Percentiles rank a stretch among this genome's conserved stretches.
These are phyloP conservation scores for Rhinopomastus cyanomelas DNA, from an alignment of 2,113 vertebrate genomes.

Conservation along the genomic window DNA sequence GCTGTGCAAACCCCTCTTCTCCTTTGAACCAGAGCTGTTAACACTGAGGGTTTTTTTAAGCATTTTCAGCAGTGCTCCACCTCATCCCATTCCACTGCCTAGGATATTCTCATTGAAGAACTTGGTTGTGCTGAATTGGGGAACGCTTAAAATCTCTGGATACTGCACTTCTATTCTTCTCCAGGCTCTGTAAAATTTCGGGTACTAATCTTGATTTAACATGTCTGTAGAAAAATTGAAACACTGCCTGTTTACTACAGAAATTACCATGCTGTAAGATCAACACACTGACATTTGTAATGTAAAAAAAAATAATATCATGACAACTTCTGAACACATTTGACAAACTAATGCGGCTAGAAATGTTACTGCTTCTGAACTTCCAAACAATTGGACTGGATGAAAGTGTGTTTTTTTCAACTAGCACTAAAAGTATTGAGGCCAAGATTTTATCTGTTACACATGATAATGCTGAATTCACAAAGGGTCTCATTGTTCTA, in stretches of 20 bases:
- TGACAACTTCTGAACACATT: not conserved
- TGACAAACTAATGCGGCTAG: not conserved
- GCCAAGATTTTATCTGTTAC: not conserved
- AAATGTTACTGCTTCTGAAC: not conserved
- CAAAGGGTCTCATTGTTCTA: not conserved
- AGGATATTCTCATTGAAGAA: not conserved
- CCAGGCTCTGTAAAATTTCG: not conserved
- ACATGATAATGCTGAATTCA: slow-evolving; percentile 7
- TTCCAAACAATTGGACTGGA: not conserved
- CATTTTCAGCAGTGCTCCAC: not conserved
- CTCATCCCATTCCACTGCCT: not conserved
- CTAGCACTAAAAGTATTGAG: not conserved
- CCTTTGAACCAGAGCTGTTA: not conserved
- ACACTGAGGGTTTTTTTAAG: not conserved
- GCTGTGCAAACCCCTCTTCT: not conserved
- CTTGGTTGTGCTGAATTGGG: not conserved
- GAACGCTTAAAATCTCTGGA: not conserved
- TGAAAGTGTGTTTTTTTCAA: not conserved
- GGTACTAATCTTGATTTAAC: not conserved
- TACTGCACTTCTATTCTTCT: not conserved
- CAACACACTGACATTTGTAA: not conserved
- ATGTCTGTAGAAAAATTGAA: not conserved
- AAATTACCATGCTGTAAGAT: not conserved
- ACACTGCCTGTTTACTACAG: not conserved
- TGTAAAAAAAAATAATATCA: not conserved